Evolutionary conservation across 2,113 vertebrate genomes (phyloP), one percentile per base, ranked within the genome.

Genomic region (Etia nguti): DNA sequence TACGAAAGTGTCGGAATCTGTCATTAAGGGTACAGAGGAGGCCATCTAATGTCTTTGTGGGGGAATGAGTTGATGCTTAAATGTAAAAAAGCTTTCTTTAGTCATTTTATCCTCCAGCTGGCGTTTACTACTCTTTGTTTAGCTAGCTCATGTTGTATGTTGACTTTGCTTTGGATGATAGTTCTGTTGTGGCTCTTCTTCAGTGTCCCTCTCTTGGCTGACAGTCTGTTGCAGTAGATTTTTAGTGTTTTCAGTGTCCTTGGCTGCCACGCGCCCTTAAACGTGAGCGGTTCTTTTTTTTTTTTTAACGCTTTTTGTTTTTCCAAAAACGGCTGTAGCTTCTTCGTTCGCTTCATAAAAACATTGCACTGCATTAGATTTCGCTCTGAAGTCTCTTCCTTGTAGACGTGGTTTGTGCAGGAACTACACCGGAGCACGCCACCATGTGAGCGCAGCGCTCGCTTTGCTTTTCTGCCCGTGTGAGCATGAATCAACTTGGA

Each of bases 51-150:
- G 62, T 41, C 36, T 68, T 24, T 68, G 11, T 9, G 62, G 62
- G 8, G 36, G n/a, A 68, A 65, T 34, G 38, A 22, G 60, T 38
- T 38, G 60, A 65, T 65, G 10, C 34, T 65, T 65, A 65, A 13
- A 65, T 65, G 60, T 65, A 65, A 65, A 38, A 65, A 38, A 59
- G 34, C 6, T 31, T 75, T 73, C 24, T 50, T 29, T 29, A 29
- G 43, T 1, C 6, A 2, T 12, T 75, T 18, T 75, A 31, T 75
- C 2, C 0, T 8, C 6, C 12, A 50, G 22, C 24, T 75, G 31
- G 16, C 24, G 11, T 48, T 48, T 20, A 18, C 22, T 10, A 15
- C 13, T 65, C 46, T 73, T 75, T 20, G 24, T 75, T 4, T 77
- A 12, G 43, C 10, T 31, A 77, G 43, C 24, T 50, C 6, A 50